Evolutionary conservation across 1,140 invertebrate genomes (phyloP), one percentile per base, ranked within the genome.

Genomic region (Neuroterus valhalla): DNA sequence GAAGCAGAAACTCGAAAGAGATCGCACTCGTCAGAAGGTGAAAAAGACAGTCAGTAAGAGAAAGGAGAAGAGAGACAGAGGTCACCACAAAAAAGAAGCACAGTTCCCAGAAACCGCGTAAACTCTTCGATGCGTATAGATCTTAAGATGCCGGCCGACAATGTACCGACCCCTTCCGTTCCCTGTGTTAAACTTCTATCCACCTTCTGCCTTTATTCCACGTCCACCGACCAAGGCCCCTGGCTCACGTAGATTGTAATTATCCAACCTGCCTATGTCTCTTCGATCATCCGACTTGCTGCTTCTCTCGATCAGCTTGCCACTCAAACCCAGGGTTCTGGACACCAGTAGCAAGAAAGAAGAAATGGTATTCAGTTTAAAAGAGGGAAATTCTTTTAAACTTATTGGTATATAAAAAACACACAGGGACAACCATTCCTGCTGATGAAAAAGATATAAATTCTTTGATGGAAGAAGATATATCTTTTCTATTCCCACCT

Each of bases 71-170:
- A 69, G 68, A 69, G 75, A 71, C 66, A 73, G 31, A 74, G 70
- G 74, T 68, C 48, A 70, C 62, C 26, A 74, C 77, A 85, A 85
- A 85, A 86, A 86, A 70, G 26, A 79, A 83, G 46, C 70, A 68
- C 77, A 73, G 78, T 84, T 84, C 78, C 73, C 74, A 77, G 81
- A 85, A 84, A 84, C 67, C 74, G 77, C 79, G 74, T 82, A 84
- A 85, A 83, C 72, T 80, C 82, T 71, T 84, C 74, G 31, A 38
- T 10, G 31, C 31, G 76, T 69, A 78, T 80, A 78, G 82, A 84
- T 83, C 83, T 78, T 79, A 81, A 75, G 77, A 80, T 75, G 71
- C 77, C 74, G 70, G 62, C 78, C 78, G 77, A 83, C 76, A 74
- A 81, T 80, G 76, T 78, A 77, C 74, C 66, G 31, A 38, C 31